Percentiles rank a stretch among this genome's conserved stretches.
Evolutionary conservation across 1,140 invertebrate species (phyloP).

Genomic region (Tetramorium simillimum): DNA sequence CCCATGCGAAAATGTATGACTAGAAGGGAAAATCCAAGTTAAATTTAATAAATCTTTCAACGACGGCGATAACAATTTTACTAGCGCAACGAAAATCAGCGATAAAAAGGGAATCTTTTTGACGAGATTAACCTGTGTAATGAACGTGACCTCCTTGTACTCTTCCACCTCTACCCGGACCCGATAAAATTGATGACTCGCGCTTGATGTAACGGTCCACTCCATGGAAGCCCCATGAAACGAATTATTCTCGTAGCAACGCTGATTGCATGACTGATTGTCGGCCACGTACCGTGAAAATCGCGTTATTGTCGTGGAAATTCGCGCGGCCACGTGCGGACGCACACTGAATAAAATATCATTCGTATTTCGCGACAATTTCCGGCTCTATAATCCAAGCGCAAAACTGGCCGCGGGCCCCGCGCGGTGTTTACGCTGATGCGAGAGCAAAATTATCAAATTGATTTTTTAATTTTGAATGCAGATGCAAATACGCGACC

Average conservation of each 20-base stretch:
- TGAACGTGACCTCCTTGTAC: neutral
- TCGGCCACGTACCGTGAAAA: conserved; percentile 28
- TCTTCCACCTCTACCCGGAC: no score
- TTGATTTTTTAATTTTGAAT: conserved; percentile 46
- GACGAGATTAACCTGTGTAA: neutral
- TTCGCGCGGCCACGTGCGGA: conserved; percentile 7
- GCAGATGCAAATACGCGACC: conserved; percentile 2
- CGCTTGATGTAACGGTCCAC: neutral
- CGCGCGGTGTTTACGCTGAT: neutral
- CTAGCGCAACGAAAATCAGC: no score
- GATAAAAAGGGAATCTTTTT: neutral
- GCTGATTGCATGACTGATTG: conserved; percentile 46
- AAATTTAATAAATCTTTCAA: neutral
- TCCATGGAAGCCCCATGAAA: neutral
- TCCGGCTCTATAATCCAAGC: conserved; percentile 17
- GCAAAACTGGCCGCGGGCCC: conserved; percentile 18
- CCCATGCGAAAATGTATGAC: neutral
- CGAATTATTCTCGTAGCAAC: conserved; percentile 46
- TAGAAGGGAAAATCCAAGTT: neutral
- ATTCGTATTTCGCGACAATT: conserved; percentile 34
- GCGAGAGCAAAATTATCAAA: conserved; percentile 29
- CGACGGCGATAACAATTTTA: neutral
- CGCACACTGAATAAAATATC: conserved; percentile 47
- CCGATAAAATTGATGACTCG: neutral
- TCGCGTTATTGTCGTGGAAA: conserved; percentile 44